These are phyloP conservation scores for Bujurquina vittata DNA, from an alignment of 2,113 vertebrate species.

Conservation along the genomic window DNA sequence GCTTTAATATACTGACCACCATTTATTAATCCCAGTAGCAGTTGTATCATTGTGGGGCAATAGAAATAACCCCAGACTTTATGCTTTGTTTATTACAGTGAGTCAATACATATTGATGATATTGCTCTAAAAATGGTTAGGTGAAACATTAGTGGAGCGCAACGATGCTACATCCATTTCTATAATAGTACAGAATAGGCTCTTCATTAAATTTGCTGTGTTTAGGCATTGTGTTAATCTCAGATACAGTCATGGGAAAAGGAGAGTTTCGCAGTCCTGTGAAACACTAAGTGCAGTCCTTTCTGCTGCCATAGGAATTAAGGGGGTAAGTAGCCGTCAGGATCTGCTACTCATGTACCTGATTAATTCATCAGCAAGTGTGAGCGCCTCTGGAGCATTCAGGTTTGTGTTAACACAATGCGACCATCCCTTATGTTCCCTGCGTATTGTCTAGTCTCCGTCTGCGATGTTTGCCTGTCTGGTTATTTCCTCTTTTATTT, in stretches of 20 bases:
- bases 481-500: no score
- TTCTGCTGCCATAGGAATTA: background rate
- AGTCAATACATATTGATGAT: background rate
- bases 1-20: background rate
- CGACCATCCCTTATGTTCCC: no score
- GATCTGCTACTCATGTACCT: background rate
- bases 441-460: no score
- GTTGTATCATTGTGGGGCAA: background rate
- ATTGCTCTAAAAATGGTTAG: background rate
- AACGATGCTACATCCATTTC: background rate
- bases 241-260: background rate
- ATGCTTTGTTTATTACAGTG: background rate
- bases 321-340: background rate
- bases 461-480: no score
- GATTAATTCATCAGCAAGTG: background rate
- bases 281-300: background rate
- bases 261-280: background rate
- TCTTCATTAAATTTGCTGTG: background rate
- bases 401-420: background rate
- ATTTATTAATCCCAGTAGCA: background rate
- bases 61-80: background rate
- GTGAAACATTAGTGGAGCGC: background rate
- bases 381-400: background rate
- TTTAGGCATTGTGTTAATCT: background rate
- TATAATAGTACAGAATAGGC: background rate